Base-by-base conservation (phyloP, 2,113 vertebrate genomes). In the Sylvicapra grimmia region DNA sequence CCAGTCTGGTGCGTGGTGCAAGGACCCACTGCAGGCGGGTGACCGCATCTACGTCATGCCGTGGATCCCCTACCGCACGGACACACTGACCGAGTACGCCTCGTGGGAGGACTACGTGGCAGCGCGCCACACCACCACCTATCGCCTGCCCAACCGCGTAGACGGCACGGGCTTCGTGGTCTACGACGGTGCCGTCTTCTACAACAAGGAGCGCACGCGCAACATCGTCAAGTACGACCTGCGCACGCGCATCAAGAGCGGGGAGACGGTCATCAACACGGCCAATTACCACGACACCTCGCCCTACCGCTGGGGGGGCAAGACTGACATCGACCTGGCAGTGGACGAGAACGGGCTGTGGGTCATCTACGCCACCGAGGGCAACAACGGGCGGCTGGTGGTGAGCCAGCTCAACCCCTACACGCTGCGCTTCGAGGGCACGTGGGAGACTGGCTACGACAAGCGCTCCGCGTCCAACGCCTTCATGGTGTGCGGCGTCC, bases 201-300 rank as follows among this genome's bases (percentile, higher is more conserved):
- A 99, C 99, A 99, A 99, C 98, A 99, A 99, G 98, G 99, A 99
- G 97, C 99, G 99, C 31, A 99, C 99, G 0, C 99, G 99, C 96
- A 99, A 99, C 98, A 99, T 99, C 3, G 99, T 99, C 95, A 99
- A 99, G 97, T 99, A 99, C 27, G 99, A 99, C 89, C 98, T 99
- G 47, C 98, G 99, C 31, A 99, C 99, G 0, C 99, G 99, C 95
- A 99, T 99, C 98, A 99, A 99, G 98, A 99, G 99, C 6, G 99
- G 99, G 1, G 99, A 99, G 98, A 99, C 99, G 3, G 99, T 99
- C 95, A 99, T 99, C 98, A 99, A 99, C 65, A 99, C 99, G 0
- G 99, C 99, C 98, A 99, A 99, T 98, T 99, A 99, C 96, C 99
- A 99, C 19, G 99, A 99, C 98, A 99, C 99, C 0, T 99, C 99